Evolutionary conservation across 2,113 vertebrate species (phyloP), one percentile per base, ranked within the genome.

Genomic region (Morone saxatilis): DNA sequence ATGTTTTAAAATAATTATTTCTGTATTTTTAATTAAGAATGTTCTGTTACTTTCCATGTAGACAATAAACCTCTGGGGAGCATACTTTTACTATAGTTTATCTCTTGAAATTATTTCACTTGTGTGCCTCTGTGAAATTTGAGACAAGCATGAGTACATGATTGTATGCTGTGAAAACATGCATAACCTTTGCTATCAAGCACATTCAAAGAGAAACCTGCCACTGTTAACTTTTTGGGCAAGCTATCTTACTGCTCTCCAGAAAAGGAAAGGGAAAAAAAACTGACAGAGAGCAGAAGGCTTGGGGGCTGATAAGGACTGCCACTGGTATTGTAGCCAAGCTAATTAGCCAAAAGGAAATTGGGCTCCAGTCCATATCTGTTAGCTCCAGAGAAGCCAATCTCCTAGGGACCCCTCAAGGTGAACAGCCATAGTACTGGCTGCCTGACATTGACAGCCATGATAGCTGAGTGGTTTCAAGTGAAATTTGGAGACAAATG

Each of bases 301-400:
- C 86, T 82, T 10, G 45, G 67, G 74, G 85, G 67, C 84, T 80
- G 92, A 95, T 95, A 95, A 94, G 90, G 86, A 82, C 88, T 87
- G 89, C 90, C 66, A 87, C 86, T 72, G 89, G 90, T 92, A 88
- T 88, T 89, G 86, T 91, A 86, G 93, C 93, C 93, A 92, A 94
- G 87, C 85, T 95, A 95, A 96, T 96, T 95, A 95, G 91, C 95
- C 92, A 82, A 92, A 87, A 93, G 92, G 91, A 94, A 94, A 94
- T 94, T 95, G 94, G 94, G 92, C 87, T 65, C 71, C 83, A 67
- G 83, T 94, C 93, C 92, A 93, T 95, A 95, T 94, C 94, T 77
- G 89, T 88, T 85, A 86, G 89, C 81, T 94, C 87, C 86, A 93
- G 92, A 92, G 88, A 81, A 90, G 83, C 88, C 89, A 90, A 92